Evolutionary conservation across 2,888 invertebrate species (phyloP), one percentile per base, ranked within the genome.

Genomic region (Cryptus viduatorius): DNA sequence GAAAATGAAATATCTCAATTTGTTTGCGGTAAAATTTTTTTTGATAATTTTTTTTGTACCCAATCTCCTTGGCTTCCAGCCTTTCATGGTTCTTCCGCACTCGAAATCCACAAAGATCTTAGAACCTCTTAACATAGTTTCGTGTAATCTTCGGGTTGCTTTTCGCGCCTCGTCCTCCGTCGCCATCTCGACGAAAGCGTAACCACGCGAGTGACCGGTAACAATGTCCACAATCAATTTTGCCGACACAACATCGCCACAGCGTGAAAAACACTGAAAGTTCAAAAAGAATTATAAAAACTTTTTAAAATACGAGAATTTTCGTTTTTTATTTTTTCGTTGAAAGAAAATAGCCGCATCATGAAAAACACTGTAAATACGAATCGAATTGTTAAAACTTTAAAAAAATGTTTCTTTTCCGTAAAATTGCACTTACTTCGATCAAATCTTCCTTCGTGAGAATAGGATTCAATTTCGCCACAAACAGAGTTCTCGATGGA

Each of bases 151-250:
- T 72, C 94, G 94, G 61, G 96, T 94, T 0, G 97, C 97, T 85
- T 94, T 94, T 79, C 95, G 94, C 5, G 96, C 96, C 76, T 95
- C 95, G 14, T 94, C 93, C 86, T 94, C 94, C 31, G 94, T 95
- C 86, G 95, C 95, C 94, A 95, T 98, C 93, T 98, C 98, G n/a
- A 98, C 95, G 93, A 98, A 98, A 0, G 96, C 98, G 91, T 98
- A 98, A 76, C 97, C 96, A 92, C 96, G 96, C 0, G 98, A 97
- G 90, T 95, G 95, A 0, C 98, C 97, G 0, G 98, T 98, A 0
- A 98, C 97, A 69, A 98, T 95, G 90, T 98, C 98, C 89, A 96
- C 95, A 3, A 98, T 90, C 44, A 93, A 84, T 87, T 91, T 92
- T 1, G 87, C 90, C 95, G 77, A 98, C 89, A 78, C 95, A 94